Base-by-base conservation (phyloP, 53 echinoderm and acorn worm species). In the Zoroaster sp. region DNA sequence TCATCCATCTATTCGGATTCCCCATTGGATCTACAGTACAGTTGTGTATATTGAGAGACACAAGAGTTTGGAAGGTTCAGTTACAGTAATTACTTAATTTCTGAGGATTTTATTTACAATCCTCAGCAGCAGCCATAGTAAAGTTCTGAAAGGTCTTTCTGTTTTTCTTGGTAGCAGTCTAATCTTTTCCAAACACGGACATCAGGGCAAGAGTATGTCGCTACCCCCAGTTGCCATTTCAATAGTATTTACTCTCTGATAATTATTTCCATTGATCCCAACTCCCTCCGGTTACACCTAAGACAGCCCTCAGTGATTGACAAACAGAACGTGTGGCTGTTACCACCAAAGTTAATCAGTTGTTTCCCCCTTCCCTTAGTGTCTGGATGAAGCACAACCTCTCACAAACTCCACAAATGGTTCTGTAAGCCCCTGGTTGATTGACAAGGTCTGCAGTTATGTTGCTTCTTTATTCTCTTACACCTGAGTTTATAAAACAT, bases 231-330 rank as follows among this genome's bases (percentile, higher is more conserved):
- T 44, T 83, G 43, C 37, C 80, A 21, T 14, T 49, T 41, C 45
- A 47, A 9, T 47, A n/a, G n/a, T 34, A 45, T 35, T 67, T 41
- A 85, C 69, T 18, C 44, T 36, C 47, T 35, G 49, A 49, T 85
- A 85, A 85, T 85, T 85, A 71, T 47, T 85, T 85, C 85, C 85
- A 70, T 69, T 36, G 85, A 85, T 85, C 85, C 55, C 14, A 49
- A 33, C 41, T 15, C 66, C 85, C 85, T 13, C 53, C n/a, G 71
- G 85, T 85, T 67, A 65, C 28, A 28, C 38, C 67, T 81, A 70
- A 85, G 45, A 69, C 71, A 51, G 51, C 49, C 70, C 69, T 37
- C 52, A 85, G 35, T 71, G 85, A 71, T 69, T 85, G 85, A 85
- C 85, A 70, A 28, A 69, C 66, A 31, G 82, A 65, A 68, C 45